Conservation (phyloP, 1,140 invertebrate genomes). For the Limonius californicus region DNA sequence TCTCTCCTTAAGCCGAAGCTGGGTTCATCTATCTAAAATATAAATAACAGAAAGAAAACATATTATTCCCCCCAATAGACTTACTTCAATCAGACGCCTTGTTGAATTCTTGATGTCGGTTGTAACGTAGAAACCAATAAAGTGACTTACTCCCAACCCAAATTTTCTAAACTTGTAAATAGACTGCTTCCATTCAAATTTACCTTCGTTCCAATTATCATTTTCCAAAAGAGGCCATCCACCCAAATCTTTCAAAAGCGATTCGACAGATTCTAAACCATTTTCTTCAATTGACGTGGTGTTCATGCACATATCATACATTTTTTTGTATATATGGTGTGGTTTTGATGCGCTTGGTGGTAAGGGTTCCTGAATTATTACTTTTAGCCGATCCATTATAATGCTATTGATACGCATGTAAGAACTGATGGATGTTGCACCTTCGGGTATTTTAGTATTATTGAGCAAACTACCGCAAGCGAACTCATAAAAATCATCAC, state of each 20-base stretch:
- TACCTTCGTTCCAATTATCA: constrained; percentile 61
- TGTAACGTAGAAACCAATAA: constrained; percentile 48
- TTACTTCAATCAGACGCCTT: constrained; percentile 8
- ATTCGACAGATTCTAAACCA: neutral
- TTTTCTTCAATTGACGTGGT: neutral
- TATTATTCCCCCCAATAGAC: neutral
- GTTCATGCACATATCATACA: neutral
- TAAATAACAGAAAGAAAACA: too few relatives aligned
- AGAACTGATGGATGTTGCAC: too few relatives aligned
- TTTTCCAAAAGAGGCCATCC: constrained; percentile 58
- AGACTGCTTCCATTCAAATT: constrained; percentile 66
- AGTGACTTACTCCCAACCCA: constrained; percentile 66
- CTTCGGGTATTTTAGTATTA: too few relatives aligned
- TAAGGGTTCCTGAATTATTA: too few relatives aligned
- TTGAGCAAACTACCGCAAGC: too few relatives aligned
- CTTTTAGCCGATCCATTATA: too few relatives aligned
- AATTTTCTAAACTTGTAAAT: constrained; percentile 69
- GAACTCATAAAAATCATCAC: too few relatives aligned
- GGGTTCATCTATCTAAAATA: constrained; percentile 57
- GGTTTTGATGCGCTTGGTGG: too few relatives aligned
- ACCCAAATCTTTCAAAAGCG: constrained; percentile 49
- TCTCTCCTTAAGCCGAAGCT: constrained; percentile 59
- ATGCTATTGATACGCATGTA: too few relatives aligned
- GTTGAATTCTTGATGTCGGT: constrained; percentile 51
- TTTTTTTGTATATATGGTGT: neutral